A percentile compares a stretch with the other conserved stretches of the same genome.
phyloP scores from a whole-genome alignment of 2,888 invertebrate genomes.

The Gasteruption jaculator region DNA sequence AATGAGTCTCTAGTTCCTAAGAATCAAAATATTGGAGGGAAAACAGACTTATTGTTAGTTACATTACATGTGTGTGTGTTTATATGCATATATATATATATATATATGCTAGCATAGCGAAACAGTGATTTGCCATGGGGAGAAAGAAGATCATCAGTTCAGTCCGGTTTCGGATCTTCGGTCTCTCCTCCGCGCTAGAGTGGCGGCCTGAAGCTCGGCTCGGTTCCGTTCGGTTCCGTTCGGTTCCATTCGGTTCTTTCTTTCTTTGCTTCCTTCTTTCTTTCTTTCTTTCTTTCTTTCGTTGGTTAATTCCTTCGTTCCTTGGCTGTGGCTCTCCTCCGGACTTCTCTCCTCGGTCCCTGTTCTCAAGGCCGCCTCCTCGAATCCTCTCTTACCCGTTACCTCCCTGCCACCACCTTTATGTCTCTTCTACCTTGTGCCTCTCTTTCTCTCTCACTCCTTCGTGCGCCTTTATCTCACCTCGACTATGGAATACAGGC shows the following conservation, averaged over 20 bases:
- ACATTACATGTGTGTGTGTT: no score
- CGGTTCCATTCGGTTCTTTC: neutral
- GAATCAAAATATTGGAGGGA: no score
- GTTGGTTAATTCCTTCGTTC: constrained; percentile 13
- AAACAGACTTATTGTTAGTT: no score
- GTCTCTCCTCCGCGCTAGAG: neutral
- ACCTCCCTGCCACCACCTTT: constrained; percentile 22
- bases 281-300: constrained; percentile 7
- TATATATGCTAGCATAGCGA: no score
- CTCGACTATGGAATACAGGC: no score
- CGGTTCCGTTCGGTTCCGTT: no score
- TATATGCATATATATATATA: no score
- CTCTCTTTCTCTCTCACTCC: constrained; percentile 20
- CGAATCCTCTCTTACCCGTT: constrained; percentile 32
- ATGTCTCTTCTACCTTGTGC: constrained; percentile 15
- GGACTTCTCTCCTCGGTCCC: constrained; percentile 36
- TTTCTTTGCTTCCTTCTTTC: constrained; percentile 9
- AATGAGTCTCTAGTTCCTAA: no score
- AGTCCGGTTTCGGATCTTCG: no score
- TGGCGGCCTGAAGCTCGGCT: neutral
- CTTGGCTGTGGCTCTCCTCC: constrained; percentile 20
- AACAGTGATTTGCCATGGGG: no score
- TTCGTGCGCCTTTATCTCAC: constrained; percentile 20
- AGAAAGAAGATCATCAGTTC: no score
- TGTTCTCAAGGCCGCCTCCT: constrained; percentile 51